phyloP scores from a whole-genome alignment of 2,113 vertebrate genomes.

The Oncorhynchus clarkii region DNA sequence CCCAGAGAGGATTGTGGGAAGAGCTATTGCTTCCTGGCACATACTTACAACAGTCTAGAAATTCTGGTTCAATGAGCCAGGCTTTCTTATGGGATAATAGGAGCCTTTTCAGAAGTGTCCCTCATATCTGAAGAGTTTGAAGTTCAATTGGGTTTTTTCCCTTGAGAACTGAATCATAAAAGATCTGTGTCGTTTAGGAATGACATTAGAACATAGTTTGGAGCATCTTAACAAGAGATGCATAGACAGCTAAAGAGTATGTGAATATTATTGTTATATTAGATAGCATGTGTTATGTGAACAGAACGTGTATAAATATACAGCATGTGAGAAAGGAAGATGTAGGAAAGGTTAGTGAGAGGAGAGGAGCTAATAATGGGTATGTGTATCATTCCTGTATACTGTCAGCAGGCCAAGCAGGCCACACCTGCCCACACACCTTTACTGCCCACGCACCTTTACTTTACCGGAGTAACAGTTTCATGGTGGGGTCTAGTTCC shows the following conservation, averaged over 20 bases:
- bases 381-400: slow-evolving; percentile 44
- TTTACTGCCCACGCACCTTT: slow-evolving; percentile 29
- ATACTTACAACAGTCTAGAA: slow-evolving; percentile 1
- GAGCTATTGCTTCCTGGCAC: slow-evolving; percentile 33
- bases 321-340: neutral
- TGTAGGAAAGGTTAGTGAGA: too few relatives aligned
- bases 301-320: neutral
- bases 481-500: slow-evolving; percentile 59
- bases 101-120: slow-evolving; percentile 5
- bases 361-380: neutral
- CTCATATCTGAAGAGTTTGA: neutral
- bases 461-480: neutral
- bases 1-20: slow-evolving; percentile 27
- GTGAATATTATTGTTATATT: neutral
- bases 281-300: neutral
- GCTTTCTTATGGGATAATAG: neutral
- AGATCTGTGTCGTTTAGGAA: neutral
- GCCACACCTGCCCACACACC: slow-evolving; percentile 59
- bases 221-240: neutral
- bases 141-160: neutral
- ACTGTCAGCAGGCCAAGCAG: slow-evolving; percentile 56
- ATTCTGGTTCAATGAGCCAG: neutral
- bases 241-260: too few relatives aligned
- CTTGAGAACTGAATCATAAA: neutral
- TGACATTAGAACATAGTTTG: neutral